Base-by-base conservation (phyloP, 2,113 vertebrate genomes). In the Oncorhynchus gorbuscha region DNA sequence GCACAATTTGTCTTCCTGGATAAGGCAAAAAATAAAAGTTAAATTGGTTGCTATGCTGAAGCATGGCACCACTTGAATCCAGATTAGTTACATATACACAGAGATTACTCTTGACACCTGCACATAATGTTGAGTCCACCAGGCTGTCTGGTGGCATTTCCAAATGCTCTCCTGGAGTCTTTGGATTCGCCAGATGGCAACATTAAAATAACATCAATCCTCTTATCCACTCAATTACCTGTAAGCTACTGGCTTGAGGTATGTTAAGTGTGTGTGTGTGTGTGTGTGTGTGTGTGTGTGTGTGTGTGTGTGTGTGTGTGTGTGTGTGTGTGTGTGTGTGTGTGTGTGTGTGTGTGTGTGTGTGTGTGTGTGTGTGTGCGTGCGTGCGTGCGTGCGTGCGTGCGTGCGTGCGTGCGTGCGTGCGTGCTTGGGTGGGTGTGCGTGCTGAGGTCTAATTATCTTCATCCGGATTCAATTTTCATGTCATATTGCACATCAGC, bases 131-230 rank as follows among this genome's bases (percentile, higher is more conserved):
- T 67, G 26, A 68, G 67, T n/a, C 18, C 35, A 22, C 24, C 35
- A 66, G 24, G 20, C 59, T 32, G 32, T 66, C 81, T 26, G 18
- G 12, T 70, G 58, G 58, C 68, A 74, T 77, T 71, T 72, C 55
- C 67, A 74, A 66, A 49, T 14, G 18, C 59, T 39, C 61, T 66
- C 61, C 35, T 58, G 30, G 62, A 69, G 30, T 20, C 22, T 9
- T 59, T 67, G 49, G 71, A 67, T 18, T 68, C 30, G 45, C 69
- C 82, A 80, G 71, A 74, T 81, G 76, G 61, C 69, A 26, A 66
- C 67, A 79, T 75, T 75, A 65, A 81, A 74, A 67, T 12, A 65
- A 62, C 71, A 73, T 71, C 59, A 77, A 74, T 74, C 79, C n/a
- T 70, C 67, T 71, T 61, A 79, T 69, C 55, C 70, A 76, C 28